Percentiles rank a stretch among this genome's conserved stretches.
Conservation (phyloP, 1,140 invertebrate species). For the Magallana gigas region DNA sequence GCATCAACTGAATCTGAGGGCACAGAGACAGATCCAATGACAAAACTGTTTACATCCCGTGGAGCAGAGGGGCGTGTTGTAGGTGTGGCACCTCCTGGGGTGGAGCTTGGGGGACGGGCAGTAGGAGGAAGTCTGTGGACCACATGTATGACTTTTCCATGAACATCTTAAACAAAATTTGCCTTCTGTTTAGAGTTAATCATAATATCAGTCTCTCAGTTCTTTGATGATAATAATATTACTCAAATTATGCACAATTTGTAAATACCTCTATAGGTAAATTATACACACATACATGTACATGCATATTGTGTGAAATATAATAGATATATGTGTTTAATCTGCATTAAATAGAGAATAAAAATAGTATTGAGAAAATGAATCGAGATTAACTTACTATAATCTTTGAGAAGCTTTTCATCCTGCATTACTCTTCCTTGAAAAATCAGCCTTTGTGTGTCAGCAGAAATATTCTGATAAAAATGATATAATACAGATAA, state of each 20-base stretch:
- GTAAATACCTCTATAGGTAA: too few species aligned
- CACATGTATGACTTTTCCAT: slow-evolving; percentile 95
- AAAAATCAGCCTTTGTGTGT: slow-evolving; percentile 93
- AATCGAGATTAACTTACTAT: slow-evolving; percentile 83
- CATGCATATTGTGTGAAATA: too few species aligned
- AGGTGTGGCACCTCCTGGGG: slow-evolving; percentile 51
- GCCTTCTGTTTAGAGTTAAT: too few species aligned
- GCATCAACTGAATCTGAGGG: slow-evolving; percentile 77
- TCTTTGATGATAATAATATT: not conserved
- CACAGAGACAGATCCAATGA: slow-evolving; percentile 78
- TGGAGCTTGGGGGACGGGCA: slow-evolving; percentile 71
- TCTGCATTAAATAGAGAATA: too few species aligned
- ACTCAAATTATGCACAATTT: not conserved
- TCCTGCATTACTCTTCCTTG: slow-evolving; percentile 94
- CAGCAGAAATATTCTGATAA: slow-evolving; percentile 85
- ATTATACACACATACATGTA: too few species aligned
- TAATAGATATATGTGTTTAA: too few species aligned
- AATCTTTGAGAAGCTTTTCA: slow-evolving; percentile 92
- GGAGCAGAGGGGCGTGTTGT: slow-evolving; percentile 80
- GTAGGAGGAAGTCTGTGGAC: slow-evolving; percentile 89
- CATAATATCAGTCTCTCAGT: too few species aligned
- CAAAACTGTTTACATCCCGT: slow-evolving; percentile 73
- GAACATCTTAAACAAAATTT: slow-evolving; percentile 84
- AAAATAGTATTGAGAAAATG: not conserved
- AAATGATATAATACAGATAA: not conserved